Conservation (phyloP, 2,888 invertebrate species). For the Anthoptus insignis region DNA sequence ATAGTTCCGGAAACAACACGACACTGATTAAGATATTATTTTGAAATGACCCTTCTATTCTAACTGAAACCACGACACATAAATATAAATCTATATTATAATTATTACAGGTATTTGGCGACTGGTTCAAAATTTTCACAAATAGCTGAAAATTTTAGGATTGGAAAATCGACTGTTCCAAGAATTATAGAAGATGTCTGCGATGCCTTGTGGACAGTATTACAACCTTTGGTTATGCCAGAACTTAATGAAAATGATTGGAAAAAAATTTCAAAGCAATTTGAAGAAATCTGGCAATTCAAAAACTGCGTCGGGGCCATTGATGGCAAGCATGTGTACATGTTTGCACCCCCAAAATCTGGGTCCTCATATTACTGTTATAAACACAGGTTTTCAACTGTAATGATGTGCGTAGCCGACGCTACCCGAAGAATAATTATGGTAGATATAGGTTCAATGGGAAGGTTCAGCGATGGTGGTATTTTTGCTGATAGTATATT, state of each 20-base stretch:
- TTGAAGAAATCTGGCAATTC: constrained; percentile 48
- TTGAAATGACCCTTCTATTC: too few relatives aligned
- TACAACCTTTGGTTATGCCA: constrained; percentile 46
- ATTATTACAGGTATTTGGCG: constrained; percentile 47
- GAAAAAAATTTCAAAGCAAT: constrained; percentile 46
- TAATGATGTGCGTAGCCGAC: constrained; percentile 42
- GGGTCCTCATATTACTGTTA: constrained; percentile 44
- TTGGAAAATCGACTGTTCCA: constrained; percentile 42
- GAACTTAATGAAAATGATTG: constrained; percentile 42
- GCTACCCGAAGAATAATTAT: constrained; percentile 44
- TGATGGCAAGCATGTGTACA: constrained; percentile 42
- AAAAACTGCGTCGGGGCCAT: constrained; percentile 44
- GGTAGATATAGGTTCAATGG: constrained; percentile 42
- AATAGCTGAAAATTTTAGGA: constrained; percentile 42
- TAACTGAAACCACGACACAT: too few relatives aligned
- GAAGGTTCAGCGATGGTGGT: constrained; percentile 44
- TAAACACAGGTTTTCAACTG: constrained; percentile 44
- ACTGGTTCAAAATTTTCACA: constrained; percentile 38
- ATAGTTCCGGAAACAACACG: too few relatives aligned
- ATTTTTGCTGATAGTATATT: constrained; percentile 43
- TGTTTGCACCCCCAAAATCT: constrained; percentile 39
- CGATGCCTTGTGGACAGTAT: constrained; percentile 41
- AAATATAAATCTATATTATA: too few relatives aligned
- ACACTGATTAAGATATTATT: too few relatives aligned
- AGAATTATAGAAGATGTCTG: constrained; percentile 46